phyloP scores from a whole-genome alignment of 2,797 vertebrate genomes.

The Dendrocincla fuliginosa region DNA sequence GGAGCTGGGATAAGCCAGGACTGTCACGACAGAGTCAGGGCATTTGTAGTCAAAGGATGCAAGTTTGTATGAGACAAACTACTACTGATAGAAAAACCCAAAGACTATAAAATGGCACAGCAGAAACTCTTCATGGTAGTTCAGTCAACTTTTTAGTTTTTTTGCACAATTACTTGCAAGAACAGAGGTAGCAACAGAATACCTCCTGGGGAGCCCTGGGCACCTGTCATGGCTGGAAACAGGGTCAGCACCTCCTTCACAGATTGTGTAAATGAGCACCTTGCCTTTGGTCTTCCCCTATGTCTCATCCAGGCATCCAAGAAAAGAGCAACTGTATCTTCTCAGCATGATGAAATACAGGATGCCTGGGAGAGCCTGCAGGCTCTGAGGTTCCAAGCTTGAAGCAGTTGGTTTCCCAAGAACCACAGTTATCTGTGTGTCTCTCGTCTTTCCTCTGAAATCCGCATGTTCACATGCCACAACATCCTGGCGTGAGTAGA shows the following conservation, averaged over 20 bases:
- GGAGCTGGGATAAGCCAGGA: neutral
- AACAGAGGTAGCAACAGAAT: neutral
- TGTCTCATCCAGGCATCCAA: neutral
- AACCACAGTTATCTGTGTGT: neutral
- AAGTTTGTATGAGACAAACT: neutral
- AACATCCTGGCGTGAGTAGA: neutral
- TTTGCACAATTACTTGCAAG: neutral
- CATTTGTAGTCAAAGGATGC: neutral
- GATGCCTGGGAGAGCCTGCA: neutral
- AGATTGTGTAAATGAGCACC: neutral
- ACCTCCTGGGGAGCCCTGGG: neutral
- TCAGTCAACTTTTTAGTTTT: neutral
- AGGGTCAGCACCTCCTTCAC: neutral
- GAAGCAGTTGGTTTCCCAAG: neutral
- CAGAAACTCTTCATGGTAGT: neutral
- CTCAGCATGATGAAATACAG: neutral
- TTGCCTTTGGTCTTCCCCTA: neutral
- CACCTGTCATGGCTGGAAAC: neutral
- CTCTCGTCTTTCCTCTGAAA: neutral
- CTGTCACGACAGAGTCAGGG: neutral
- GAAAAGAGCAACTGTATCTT: neutral
- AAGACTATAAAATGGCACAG: neutral
- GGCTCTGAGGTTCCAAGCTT: neutral
- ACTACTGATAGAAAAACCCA: neutral
- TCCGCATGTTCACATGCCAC: neutral